Percentiles rank a stretch among this genome's conserved stretches.
These are phyloP conservation scores for Eupithecia vulgata DNA, from an alignment of 2,888 invertebrate species.

Conservation along the genomic window DNA sequence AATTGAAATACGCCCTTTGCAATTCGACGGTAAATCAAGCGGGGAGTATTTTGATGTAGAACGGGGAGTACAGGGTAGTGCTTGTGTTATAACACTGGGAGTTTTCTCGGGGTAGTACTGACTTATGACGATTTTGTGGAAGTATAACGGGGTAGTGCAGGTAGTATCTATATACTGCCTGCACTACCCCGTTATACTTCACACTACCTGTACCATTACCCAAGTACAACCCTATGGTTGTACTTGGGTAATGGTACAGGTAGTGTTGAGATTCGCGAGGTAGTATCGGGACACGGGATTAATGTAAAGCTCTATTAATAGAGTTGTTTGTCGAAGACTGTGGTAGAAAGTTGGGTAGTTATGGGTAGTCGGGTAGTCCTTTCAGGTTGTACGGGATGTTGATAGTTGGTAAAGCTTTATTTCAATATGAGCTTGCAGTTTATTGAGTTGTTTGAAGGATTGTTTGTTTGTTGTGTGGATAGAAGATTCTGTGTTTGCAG, in stretches of 20 bases:
- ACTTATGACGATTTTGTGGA: not conserved
- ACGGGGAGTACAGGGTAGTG: not conserved
- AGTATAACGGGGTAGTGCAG: not conserved
- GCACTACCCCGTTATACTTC: not conserved
- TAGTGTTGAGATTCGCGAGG: not conserved
- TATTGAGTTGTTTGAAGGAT: not conserved
- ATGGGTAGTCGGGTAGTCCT: not conserved
- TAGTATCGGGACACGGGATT: not conserved
- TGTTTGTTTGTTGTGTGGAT: too few species aligned
- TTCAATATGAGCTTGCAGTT: not conserved
- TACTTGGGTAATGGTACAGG: not conserved
- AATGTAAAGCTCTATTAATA: not conserved
- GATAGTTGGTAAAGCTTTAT: not conserved
- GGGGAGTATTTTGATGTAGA: not conserved
- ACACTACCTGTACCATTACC: not conserved
- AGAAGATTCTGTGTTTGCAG: not conserved
- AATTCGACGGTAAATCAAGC: not conserved
- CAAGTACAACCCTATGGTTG: not conserved
- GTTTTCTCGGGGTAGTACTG: not conserved
- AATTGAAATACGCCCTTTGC: not conserved
- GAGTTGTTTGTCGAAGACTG: not conserved
- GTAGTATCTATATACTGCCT: too few species aligned
- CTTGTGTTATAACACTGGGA: not conserved
- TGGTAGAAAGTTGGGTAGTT: not conserved
- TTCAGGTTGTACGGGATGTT: not conserved